Evolutionary conservation across 1,140 invertebrate genomes (phyloP).

Genomic region (Homalodisca vitripennis): DNA sequence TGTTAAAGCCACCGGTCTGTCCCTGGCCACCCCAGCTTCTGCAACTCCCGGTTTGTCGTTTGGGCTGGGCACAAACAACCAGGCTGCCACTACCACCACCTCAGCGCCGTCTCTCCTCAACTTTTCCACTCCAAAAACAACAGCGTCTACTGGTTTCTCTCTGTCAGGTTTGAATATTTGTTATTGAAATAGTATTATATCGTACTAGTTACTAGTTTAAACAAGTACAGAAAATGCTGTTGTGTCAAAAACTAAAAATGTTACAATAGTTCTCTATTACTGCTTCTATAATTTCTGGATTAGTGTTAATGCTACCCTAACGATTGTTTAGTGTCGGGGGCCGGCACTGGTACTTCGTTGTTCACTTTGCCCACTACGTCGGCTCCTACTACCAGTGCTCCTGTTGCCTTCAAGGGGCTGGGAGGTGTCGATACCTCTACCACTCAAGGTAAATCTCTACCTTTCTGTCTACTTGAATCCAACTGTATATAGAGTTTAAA

Average conservation of each 20-base stretch:
- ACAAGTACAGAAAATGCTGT: too few relatives aligned
- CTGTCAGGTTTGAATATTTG: conserved; percentile 33
- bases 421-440: conserved; percentile 63
- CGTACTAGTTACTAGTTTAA: too few relatives aligned
- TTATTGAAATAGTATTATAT: too few relatives aligned
- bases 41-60: conserved; percentile 1
- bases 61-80: background rate
- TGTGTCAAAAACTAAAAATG: too few relatives aligned
- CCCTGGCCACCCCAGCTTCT: background rate
- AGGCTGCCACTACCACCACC: conserved; percentile 25
- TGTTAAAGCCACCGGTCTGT: conserved; percentile 4
- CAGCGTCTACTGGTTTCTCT: conserved; percentile 35
- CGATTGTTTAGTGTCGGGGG: conserved; percentile 47
- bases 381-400: conserved; percentile 36
- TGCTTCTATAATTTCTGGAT: too few relatives aligned
- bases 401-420: conserved; percentile 54
- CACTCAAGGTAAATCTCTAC: conserved; percentile 41
- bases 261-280: too few relatives aligned
- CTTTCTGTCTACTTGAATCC: too few relatives aligned
- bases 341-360: conserved; percentile 32
- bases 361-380: conserved; percentile 7
- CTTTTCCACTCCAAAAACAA: conserved; percentile 16
- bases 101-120: conserved; percentile 30
- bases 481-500: too few relatives aligned
- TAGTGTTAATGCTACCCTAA: too few relatives aligned